These are phyloP conservation scores for Acanthococcus lagerstroemiae DNA, from an alignment of 2,888 invertebrate species.

Conservation along the genomic window DNA sequence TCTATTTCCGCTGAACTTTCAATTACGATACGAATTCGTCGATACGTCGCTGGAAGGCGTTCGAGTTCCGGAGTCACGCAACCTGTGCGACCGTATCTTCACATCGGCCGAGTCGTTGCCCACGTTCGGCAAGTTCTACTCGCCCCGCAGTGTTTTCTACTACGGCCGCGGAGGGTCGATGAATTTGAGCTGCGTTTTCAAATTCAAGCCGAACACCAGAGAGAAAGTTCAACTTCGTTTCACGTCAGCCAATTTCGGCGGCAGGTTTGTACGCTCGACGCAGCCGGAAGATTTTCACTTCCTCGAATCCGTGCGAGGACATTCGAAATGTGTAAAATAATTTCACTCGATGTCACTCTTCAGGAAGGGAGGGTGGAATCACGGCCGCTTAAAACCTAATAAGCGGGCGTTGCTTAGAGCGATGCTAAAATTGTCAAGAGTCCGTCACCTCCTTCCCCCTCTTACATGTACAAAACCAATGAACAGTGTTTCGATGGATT, in stretches of 20 bases:
- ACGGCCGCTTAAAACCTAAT: too few species aligned
- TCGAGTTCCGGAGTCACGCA: slow-evolving; percentile 47
- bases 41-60: slow-evolving; percentile 59
- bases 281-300: too few species aligned
- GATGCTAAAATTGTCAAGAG: too few species aligned
- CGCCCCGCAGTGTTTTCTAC: slow-evolving; percentile 69
- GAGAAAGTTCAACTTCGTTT: slow-evolving; percentile 22
- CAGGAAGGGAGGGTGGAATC: too few species aligned
- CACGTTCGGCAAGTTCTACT: slow-evolving; percentile 51
- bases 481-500: too few species aligned
- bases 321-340: too few species aligned
- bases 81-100: slow-evolving; percentile 52
- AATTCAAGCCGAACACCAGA: slow-evolving; percentile 53
- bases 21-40: slow-evolving; percentile 72
- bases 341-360: too few species aligned
- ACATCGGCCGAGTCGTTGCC: slow-evolving; percentile 36
- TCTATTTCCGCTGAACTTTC: slow-evolving; percentile 64
- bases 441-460: too few species aligned
- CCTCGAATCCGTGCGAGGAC: too few species aligned
- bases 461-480: too few species aligned
- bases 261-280: slow-evolving; percentile 45
- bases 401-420: too few species aligned
- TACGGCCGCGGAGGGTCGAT: slow-evolving; percentile 70
- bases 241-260: slow-evolving; percentile 48
- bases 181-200: slow-evolving; percentile 62